A percentile compares a stretch with the other conserved stretches of the same genome.
phyloP scores from a whole-genome alignment of 2,797 vertebrate genomes.

The Todus mexicanus region DNA sequence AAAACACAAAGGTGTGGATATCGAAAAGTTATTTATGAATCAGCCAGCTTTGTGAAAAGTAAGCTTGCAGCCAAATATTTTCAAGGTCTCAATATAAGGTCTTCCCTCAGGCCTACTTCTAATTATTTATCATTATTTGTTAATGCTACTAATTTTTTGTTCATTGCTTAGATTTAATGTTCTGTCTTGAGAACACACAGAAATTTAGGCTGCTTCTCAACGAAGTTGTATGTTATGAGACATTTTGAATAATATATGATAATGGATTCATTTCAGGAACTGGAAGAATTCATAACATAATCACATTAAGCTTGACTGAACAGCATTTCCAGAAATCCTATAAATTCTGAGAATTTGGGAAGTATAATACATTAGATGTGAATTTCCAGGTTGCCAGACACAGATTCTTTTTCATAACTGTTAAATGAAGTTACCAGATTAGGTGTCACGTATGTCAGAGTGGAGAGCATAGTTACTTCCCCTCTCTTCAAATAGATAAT shows the following conservation, averaged over 20 bases:
- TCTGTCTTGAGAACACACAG: background rate
- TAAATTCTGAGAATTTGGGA: background rate
- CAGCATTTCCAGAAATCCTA: background rate
- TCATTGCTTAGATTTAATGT: background rate
- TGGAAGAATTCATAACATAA: background rate
- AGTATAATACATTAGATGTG: background rate
- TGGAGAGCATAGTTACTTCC: background rate
- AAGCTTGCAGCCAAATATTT: background rate
- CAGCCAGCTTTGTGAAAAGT: background rate
- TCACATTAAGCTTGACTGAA: background rate
- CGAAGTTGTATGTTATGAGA: background rate
- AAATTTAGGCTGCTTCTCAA: background rate
- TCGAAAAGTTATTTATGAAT: background rate
- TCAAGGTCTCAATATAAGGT: background rate
- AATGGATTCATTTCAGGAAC: background rate
- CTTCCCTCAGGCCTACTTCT: background rate
- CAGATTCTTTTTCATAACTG: background rate
- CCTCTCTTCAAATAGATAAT: background rate
- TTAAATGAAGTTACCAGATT: background rate
- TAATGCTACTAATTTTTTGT: background rate
- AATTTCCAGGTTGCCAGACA: background rate
- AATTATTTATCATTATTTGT: background rate
- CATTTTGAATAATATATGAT: background rate
- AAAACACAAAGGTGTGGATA: background rate
- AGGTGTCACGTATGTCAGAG: background rate